Base-by-base conservation (phyloP, 2,113 vertebrate species). In the Hiodon tergisus region DNA sequence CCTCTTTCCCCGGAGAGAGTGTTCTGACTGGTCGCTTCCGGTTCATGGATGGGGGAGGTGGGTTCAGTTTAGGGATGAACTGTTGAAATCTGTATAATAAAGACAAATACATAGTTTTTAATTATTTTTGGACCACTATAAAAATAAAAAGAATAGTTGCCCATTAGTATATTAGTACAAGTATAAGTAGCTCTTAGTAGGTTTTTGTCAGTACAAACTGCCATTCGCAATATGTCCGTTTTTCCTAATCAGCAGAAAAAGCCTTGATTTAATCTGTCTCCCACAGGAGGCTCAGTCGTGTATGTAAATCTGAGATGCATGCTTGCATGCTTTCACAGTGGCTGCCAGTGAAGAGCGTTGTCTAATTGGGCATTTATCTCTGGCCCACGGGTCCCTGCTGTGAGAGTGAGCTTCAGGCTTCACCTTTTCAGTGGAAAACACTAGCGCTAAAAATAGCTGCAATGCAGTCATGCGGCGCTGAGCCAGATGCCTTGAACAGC, bases 1-100 rank as follows among this genome's bases (percentile, higher is more conserved):
- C 67, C 1, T 90, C 89, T 31, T 87, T 87, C 31, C 87, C 90
- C 0, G 90, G 89, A 1, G 90, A 92, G 68, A 90, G 74, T 8
- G 90, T 90, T 82, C 94, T 89, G 81, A 89, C 90, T 0, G 90
- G 87, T 10, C 93, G 86, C 69, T 95, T 94, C 48, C 93, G 89
- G 82, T 81, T 91, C 62, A 86, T 55, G 66, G 88, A 84, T 3
- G 91, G 90, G 0, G 92, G 93, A 0, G 92, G 93, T 0, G 92
- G 92, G 75, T 93, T 91, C 5, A 96, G 86, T 77, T 91, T 93
- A 67, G 92, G 94, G 62, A 95, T 91, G 74, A 85, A 85, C 16
- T 88, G 88, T 69, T 89, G 85, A 67, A 69, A 83, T 83, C 93
- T 93, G 88, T 73, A 3, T 5, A 17, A 67, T n/a, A 8, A 58